These are phyloP conservation scores for Muscina levida DNA, from an alignment of 2,888 invertebrate species.

Conservation along the genomic window DNA sequence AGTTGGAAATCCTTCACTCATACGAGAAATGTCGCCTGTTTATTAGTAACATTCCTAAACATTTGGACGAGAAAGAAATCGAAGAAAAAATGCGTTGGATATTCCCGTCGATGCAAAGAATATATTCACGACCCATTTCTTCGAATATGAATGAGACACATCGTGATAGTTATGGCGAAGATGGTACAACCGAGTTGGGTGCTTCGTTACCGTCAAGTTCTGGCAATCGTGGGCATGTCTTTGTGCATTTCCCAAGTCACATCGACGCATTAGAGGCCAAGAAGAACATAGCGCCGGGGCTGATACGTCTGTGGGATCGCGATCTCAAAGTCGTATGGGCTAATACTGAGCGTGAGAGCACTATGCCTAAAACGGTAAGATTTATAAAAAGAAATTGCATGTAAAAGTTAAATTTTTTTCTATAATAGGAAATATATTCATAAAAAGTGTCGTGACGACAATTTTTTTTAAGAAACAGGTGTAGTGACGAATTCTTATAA, in stretches of 20 bases:
- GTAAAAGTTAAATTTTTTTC: too few species aligned
- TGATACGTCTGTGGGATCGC: conserved; percentile 71
- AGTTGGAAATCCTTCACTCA: conserved; percentile 72
- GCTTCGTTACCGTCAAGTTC: not conserved
- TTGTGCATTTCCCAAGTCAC: conserved; percentile 73
- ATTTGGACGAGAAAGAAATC: conserved; percentile 69
- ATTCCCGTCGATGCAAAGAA: conserved; percentile 71
- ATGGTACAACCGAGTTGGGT: not conserved
- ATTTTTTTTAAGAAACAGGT: too few species aligned
- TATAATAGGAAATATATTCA: too few species aligned
- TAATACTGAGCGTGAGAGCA: conserved; percentile 68
- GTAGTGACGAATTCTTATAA: too few species aligned
- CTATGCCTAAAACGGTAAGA: conserved; percentile 68
- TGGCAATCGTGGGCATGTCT: conserved; percentile 72
- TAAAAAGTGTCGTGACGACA: too few species aligned
- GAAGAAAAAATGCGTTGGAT: conserved; percentile 68
- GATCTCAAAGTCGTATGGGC: conserved; percentile 76
- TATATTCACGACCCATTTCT: conserved; percentile 66
- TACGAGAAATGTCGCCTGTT: conserved; percentile 74
- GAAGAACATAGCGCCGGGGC: conserved; percentile 71
- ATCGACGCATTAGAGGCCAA: conserved; percentile 73
- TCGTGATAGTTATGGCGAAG: not conserved
- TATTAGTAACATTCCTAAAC: conserved; percentile 73
- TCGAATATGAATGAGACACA: not conserved
- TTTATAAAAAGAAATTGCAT: too few species aligned